These are phyloP conservation scores for Balearica regulorum DNA, from an alignment of 2,797 vertebrate genomes.

Conservation along the genomic window DNA sequence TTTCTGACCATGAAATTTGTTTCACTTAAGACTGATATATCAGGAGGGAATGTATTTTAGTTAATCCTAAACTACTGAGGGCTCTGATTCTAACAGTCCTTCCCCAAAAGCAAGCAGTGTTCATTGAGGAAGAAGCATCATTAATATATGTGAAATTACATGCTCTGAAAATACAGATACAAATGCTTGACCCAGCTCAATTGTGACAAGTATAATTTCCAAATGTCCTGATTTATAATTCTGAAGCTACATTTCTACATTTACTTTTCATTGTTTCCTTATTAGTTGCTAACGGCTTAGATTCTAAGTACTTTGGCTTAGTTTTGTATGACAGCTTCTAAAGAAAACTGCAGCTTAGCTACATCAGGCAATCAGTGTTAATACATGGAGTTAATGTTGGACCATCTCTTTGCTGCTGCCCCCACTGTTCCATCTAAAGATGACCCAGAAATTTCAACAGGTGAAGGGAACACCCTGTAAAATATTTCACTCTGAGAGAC, in stretches of 20 bases:
- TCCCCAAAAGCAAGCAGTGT: not conserved
- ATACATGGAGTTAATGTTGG: not conserved
- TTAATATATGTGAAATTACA: not conserved
- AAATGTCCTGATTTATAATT: not conserved
- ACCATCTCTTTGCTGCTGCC: not conserved
- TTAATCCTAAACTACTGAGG: not conserved
- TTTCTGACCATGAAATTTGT: not conserved
- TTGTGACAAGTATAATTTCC: not conserved
- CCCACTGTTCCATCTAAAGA: not conserved
- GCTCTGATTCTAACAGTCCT: not conserved
- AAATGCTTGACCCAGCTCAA: not conserved
- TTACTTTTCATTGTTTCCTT: not conserved
- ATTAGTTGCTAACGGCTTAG: not conserved
- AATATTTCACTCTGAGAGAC: not conserved
- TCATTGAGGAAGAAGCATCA: not conserved
- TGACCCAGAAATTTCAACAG: not conserved
- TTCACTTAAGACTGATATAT: not conserved
- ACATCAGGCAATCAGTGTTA: not conserved
- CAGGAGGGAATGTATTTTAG: not conserved
- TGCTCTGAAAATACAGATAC: not conserved
- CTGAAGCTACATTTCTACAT: not conserved
- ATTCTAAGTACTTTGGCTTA: not conserved
- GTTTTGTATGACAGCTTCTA: not conserved
- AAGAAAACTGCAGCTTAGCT: not conserved
- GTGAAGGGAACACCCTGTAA: not conserved